A percentile compares a stretch with the other conserved stretches of the same genome.
These are phyloP conservation scores for Gasterosteus aculeatus DNA, from an alignment of 2,113 vertebrate species.

Conservation along the genomic window DNA sequence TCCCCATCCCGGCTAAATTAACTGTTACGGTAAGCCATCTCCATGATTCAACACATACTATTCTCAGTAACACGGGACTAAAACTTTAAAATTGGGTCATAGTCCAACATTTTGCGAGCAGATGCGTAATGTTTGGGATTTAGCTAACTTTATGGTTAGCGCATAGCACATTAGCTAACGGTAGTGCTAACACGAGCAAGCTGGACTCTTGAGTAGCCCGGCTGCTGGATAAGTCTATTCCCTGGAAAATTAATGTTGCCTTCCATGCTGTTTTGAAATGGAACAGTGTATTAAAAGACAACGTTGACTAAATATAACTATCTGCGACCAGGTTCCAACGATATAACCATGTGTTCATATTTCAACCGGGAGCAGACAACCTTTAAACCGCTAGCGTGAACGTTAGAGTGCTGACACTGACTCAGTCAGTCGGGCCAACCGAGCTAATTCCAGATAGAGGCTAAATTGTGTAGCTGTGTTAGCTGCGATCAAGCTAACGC, in stretches of 20 bases:
- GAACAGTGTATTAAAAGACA: rapidly evolving
- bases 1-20: conserved; percentile 29
- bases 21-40: conserved; percentile 52
- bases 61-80: background rate
- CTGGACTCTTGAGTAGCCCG: conserved; percentile 11
- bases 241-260: conserved; percentile 30
- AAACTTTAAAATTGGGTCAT: background rate
- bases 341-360: conserved; percentile 13
- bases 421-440: conserved; percentile 25
- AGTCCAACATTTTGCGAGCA: background rate
- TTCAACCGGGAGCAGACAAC: conserved; percentile 8
- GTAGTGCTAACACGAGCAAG: conserved; percentile 62
- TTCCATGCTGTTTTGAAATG: background rate
- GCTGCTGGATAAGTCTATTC: conserved; percentile 54
- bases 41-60: background rate
- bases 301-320: rapidly evolving
- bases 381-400: conserved; percentile 36
- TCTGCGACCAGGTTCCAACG: background rate
- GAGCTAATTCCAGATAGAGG: conserved; percentile 2
- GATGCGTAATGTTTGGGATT: background rate
- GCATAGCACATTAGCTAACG: conserved; percentile 50
- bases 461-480: conserved; percentile 29
- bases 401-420: conserved; percentile 19
- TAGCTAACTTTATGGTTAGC: conserved; percentile 57
- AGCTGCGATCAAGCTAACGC: conserved; percentile 50